A percentile compares a stretch with the other conserved stretches of the same genome.
Evolutionary conservation across 2,797 vertebrate genomes (phyloP).

Genomic region (Malurus splendens): DNA sequence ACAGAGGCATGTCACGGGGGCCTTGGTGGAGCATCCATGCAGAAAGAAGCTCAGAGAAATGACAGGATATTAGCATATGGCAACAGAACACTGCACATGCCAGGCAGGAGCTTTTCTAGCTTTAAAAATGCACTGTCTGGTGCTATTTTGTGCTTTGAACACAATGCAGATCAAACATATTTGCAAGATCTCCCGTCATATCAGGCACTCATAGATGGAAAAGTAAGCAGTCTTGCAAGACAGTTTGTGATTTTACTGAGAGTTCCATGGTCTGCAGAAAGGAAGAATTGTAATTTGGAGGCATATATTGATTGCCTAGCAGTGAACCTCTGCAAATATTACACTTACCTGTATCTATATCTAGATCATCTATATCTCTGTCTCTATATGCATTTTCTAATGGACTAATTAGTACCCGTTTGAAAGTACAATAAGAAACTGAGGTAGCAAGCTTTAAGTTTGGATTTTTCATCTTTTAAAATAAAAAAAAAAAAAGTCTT

Average conservation of each 20-base stretch:
- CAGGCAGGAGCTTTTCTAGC: neutral
- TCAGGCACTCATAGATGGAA: neutral
- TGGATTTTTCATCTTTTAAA: neutral
- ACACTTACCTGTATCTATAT: neutral
- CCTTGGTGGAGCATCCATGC: neutral
- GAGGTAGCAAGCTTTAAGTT: neutral
- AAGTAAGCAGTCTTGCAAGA: neutral
- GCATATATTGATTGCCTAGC: neutral
- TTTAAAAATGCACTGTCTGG: neutral
- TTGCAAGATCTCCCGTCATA: neutral
- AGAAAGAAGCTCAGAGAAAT: slow-evolving; percentile 35
- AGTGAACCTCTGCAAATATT: neutral
- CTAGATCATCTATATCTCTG: neutral
- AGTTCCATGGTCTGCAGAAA: neutral
- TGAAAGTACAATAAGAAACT: neutral
- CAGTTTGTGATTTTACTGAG: neutral
- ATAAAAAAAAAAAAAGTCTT: neutral
- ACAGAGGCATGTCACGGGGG: neutral
- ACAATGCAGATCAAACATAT: neutral
- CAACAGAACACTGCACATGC: slow-evolving; percentile 26
- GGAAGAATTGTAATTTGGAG: neutral
- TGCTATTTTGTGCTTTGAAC: neutral
- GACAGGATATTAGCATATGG: slow-evolving; percentile 36
- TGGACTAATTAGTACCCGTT: neutral
- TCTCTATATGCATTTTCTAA: neutral